Evolutionary conservation across 2,888 invertebrate genomes (phyloP), one percentile per base, ranked within the genome.

Genomic region (Eucera pruinosa): DNA sequence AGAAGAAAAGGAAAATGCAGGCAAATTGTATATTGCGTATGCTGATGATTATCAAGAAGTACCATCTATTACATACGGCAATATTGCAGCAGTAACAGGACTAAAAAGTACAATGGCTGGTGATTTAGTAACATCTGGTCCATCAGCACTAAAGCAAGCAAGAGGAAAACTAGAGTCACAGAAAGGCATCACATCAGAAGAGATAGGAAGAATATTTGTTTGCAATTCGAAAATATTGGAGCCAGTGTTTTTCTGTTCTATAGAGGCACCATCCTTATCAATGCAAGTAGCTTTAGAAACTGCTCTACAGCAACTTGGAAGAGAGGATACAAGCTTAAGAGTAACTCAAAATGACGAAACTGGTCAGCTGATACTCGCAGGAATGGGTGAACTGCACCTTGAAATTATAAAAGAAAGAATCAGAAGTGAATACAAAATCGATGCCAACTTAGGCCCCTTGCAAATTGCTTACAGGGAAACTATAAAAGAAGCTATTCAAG

Each of bases 301-400:
- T 15, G 98, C 98, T 0, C 93, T 99, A 27, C 93, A 93, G 4
- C 96, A 97, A 90, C 93, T 99, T 62, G 95, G 96, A 90, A 93
- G 97, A 18, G 99, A 99, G 93, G 99, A 99, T 93, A 99, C 99
- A 3, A 98, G 98, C 90, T 93, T 98, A 55, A 93, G 95, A 80
- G 97, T 98, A 7, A 93, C 93, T 48, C 93, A 95, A 15, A 96
- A 98, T 89, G 91, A 94, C 2, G 97, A 97, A 76, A 97, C 97
- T 0, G 97, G 97, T 0, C 98, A 99, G 93, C 96, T 96, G 0
- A 95, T 98, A 60, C 93, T 98, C 2, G 96, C 96, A 66, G 98
- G 99, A 15, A 99, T 99, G 99, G 99, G 99, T 0, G 99, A 99
- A 92, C 94, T 99, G 1, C 99, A 99, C 91, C 93, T 99, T 76